These are phyloP conservation scores for Eretmochelys imbricata DNA, from an alignment of 2,113 vertebrate species.

Conservation along the genomic window DNA sequence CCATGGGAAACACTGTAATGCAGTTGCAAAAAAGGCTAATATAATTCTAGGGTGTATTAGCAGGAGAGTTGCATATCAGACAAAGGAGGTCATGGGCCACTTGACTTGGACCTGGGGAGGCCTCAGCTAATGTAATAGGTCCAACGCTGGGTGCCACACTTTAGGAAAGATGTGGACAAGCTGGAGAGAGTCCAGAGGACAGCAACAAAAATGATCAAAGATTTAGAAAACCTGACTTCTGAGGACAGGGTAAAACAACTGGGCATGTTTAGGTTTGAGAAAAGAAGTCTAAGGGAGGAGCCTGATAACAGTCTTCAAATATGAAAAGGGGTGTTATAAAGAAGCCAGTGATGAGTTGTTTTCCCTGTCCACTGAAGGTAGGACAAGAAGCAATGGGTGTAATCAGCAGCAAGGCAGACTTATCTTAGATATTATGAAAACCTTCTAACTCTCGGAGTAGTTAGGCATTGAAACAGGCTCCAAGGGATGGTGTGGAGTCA, in stretches of 20 bases:
- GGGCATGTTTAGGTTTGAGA: neutral
- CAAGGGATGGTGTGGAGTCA: neutral
- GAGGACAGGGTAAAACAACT: neutral
- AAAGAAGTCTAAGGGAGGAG: neutral
- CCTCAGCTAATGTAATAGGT: too few species aligned
- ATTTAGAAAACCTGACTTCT: neutral
- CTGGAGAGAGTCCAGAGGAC: neutral
- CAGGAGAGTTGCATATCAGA: neutral
- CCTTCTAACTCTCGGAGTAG: too few species aligned
- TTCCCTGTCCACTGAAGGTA: neutral
- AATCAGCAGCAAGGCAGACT: neutral
- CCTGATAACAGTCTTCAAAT: too few species aligned
- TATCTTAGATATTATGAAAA: neutral
- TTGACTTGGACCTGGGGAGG: neutral
- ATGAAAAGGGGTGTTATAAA: neutral
- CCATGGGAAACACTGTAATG: neutral
- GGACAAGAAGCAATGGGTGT: neutral
- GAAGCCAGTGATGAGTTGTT: neutral
- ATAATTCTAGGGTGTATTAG: neutral
- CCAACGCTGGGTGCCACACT: neutral
- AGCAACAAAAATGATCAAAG: neutral
- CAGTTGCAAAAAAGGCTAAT: neutral
- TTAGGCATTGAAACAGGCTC: too few species aligned
- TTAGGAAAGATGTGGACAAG: neutral
- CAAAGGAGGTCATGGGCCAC: neutral